Base-by-base conservation (phyloP, 2,888 invertebrate species). In the Melanchra persicariae region DNA sequence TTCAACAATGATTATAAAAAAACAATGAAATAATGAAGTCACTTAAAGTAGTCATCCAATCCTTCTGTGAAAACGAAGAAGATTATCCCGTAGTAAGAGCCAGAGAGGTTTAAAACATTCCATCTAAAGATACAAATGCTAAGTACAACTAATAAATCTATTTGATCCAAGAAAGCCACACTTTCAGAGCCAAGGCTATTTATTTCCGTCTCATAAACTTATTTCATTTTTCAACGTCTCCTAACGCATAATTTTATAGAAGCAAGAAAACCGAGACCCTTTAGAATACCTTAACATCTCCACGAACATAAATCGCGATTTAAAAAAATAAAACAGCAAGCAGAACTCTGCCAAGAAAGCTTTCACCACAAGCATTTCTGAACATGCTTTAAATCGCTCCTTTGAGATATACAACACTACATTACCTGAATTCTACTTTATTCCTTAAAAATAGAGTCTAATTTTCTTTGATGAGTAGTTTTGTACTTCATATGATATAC, bases 301-400 rank as follows among this genome's bases (percentile, higher is more conserved):
- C 83, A 77, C 81, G 83, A 85, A 90, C 89, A 92, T 93, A 93
- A 92, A 93, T 94, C 91, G 91, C 91, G 90, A 92, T 93, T 94
- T 79, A 92, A 91, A 93, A 83, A 94, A 93, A 92, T 92, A 93
- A 92, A 93, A 91, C 88, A 86, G 89, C 89, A 89, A 91, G 90
- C 91, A 91, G 92, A 92, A 90, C 90, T 90, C 86, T 91, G 92
- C 93, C 93, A 93, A 93, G 93, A 93, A 93, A 93, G 93, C 94
- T 93, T 93, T 93, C 93, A 91, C 92, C 92, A 89, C 92, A 88
- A 93, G 89, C 92, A 91, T 93, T 91, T 90, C 90, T 87, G 91
- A 92, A 92, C 92, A 92, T 92, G 93, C 91, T 91, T 91, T 91
- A 93, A 93, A 93, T 93, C 91, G 92, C 86, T 90, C 93, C 93